These are phyloP conservation scores for Intellagama lesueurii DNA, from an alignment of 2,797 vertebrate genomes.

Conservation along the genomic window DNA sequence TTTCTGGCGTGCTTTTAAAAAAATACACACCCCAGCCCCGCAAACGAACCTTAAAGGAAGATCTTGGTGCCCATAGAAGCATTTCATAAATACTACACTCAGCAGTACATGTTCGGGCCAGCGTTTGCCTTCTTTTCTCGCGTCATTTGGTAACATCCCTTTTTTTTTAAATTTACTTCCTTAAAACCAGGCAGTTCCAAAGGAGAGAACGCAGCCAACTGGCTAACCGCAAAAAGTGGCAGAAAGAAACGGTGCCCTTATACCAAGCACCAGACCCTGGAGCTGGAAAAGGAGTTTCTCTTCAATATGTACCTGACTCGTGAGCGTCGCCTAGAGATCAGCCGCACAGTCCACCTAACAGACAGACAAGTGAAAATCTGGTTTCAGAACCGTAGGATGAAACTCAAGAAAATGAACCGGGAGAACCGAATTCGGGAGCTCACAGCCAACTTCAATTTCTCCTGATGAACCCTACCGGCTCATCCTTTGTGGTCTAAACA, in stretches of 20 bases:
- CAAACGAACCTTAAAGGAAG: background rate
- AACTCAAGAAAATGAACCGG: slow-evolving; percentile 99
- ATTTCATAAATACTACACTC: background rate
- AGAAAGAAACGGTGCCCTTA: slow-evolving; percentile 98
- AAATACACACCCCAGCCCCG: background rate
- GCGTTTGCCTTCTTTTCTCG: background rate
- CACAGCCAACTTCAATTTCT: slow-evolving; percentile 96
- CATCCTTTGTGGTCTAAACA: slow-evolving; percentile 69
- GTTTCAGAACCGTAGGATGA: slow-evolving; percentile 99
- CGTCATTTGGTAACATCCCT: slow-evolving; percentile 65
- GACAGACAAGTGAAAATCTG: slow-evolving; percentile 99
- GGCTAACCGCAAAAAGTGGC: slow-evolving; percentile 97
- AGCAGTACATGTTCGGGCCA: background rate
- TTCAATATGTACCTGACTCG: slow-evolving; percentile 99
- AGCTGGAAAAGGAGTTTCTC: slow-evolving; percentile 99
- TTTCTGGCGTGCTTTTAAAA: background rate
- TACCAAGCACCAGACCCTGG: slow-evolving; percentile 97
- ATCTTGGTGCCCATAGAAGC: background rate
- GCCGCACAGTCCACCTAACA: slow-evolving; percentile 96
- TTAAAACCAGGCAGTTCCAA: slow-evolving; percentile 87
- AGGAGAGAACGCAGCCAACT: slow-evolving; percentile 91
- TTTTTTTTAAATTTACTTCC: slow-evolving; percentile 62
- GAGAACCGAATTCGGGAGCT: slow-evolving; percentile 98
- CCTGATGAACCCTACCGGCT: slow-evolving; percentile 85
- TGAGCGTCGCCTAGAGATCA: slow-evolving; percentile 99